Conservation (phyloP, 2,888 invertebrate genomes). For the Muschampia plurimacula region DNA sequence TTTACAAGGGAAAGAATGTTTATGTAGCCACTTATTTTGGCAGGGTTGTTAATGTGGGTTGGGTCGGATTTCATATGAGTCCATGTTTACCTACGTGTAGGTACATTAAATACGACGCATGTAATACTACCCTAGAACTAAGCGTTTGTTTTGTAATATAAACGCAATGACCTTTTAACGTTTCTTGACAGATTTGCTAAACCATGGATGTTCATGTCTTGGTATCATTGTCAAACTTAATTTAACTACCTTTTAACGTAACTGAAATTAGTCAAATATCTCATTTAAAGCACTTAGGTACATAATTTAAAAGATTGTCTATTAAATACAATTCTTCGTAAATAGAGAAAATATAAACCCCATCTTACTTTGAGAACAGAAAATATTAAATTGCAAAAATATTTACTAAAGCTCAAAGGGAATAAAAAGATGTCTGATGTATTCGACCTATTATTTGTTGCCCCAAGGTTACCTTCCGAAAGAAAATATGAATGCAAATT, state of each 20-base stretch:
- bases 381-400: slow-evolving; percentile 76
- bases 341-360: background rate
- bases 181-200: background rate
- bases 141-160: background rate
- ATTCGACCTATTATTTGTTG: slow-evolving; percentile 81
- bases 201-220: background rate
- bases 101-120: slow-evolving; percentile 28
- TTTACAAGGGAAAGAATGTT: slow-evolving; percentile 40
- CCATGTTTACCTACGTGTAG: slow-evolving; percentile 22
- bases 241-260: too few species aligned
- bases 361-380: background rate
- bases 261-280: too few species aligned
- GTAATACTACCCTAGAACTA: slow-evolving; percentile 26
- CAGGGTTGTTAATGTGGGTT: slow-evolving; percentile 42
- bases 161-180: background rate
- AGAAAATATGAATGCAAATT: slow-evolving; percentile 79
- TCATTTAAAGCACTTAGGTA: too few species aligned
- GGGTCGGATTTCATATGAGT: slow-evolving; percentile 42
- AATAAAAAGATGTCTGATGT: slow-evolving; percentile 84
- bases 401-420: slow-evolving; percentile 78
- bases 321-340: too few species aligned
- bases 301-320: too few species aligned
- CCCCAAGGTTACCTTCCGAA: slow-evolving; percentile 66
- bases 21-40: slow-evolving; percentile 44
- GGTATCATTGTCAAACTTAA: background rate